These are phyloP conservation scores for Ammodytes marinus DNA, from an alignment of 2,113 vertebrate species.

Conservation along the genomic window DNA sequence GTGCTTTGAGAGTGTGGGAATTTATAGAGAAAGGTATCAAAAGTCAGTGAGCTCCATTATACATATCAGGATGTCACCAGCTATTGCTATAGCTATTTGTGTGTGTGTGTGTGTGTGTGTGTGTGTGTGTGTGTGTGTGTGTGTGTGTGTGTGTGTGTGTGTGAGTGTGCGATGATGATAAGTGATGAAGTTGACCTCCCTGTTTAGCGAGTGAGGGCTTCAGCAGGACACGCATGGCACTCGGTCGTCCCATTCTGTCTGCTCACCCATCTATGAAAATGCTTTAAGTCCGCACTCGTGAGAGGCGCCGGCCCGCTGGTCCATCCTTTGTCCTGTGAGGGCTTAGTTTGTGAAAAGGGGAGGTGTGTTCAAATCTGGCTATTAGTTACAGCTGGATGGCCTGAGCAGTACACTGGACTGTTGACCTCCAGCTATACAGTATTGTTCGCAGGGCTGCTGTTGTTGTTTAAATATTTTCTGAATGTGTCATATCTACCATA, in stretches of 20 bases:
- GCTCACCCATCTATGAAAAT: conserved; percentile 86
- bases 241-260: conserved; percentile 85
- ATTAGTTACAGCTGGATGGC: conserved; percentile 77
- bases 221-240: conserved; percentile 31
- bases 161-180: conserved; percentile 6
- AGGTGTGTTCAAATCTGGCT: conserved; percentile 69
- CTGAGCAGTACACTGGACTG: conserved; percentile 32
- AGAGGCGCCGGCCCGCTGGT: conserved; percentile 68
- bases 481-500: neutral
- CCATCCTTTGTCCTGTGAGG: conserved; percentile 74
- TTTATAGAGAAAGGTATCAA: neutral
- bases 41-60: neutral
- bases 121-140: no score
- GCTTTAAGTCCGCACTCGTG: conserved; percentile 79
- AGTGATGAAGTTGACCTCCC: conserved; percentile 52
- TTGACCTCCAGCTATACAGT: conserved; percentile 31
- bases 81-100: neutral
- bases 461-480: conserved; percentile 18
- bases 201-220: conserved; percentile 45
- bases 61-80: neutral
- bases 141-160: neutral
- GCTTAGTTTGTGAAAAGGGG: conserved; percentile 77
- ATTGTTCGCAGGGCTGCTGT: conserved; percentile 17
- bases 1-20: neutral
- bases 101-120: neutral